phyloP scores from a whole-genome alignment of 2,113 vertebrate species.

The Pangasianodon gigas region DNA sequence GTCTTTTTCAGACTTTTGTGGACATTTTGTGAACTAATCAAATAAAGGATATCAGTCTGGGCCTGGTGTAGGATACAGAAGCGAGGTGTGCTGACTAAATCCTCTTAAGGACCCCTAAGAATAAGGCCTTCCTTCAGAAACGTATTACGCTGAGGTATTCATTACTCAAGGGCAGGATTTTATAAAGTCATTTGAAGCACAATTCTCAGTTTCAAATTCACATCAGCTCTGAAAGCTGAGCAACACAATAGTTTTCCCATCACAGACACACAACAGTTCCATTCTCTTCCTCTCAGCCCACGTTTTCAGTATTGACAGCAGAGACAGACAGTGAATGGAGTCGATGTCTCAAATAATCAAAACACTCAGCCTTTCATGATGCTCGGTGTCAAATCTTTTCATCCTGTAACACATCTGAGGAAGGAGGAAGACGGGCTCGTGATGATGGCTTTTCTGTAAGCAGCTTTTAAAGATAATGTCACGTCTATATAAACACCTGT shows the following conservation, averaged over 20 bases:
- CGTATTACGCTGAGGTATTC: neutral
- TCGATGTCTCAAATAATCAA: constrained; percentile 8
- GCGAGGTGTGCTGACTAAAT: neutral
- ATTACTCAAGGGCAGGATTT: neutral
- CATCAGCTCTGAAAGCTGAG: neutral
- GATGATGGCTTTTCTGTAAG: neutral
- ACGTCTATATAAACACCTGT: neutral
- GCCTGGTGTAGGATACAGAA: neutral
- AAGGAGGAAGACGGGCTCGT: neutral
- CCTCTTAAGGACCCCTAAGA: neutral
- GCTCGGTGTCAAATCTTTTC: neutral
- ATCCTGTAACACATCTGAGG: neutral
- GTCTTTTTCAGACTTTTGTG: neutral
- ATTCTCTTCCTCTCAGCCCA: neutral
- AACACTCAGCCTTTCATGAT: constrained; percentile 24
- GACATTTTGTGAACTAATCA: neutral
- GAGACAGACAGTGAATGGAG: neutral
- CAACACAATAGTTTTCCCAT: neutral
- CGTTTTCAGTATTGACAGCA: neutral
- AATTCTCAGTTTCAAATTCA: neutral
- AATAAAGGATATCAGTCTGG: neutral
- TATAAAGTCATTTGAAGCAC: neutral
- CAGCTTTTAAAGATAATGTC: neutral
- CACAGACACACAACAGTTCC: neutral
- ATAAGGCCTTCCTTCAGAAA: neutral